These are phyloP conservation scores for Athene cunicularia DNA, from an alignment of 2,113 vertebrate genomes.

Conservation along the genomic window DNA sequence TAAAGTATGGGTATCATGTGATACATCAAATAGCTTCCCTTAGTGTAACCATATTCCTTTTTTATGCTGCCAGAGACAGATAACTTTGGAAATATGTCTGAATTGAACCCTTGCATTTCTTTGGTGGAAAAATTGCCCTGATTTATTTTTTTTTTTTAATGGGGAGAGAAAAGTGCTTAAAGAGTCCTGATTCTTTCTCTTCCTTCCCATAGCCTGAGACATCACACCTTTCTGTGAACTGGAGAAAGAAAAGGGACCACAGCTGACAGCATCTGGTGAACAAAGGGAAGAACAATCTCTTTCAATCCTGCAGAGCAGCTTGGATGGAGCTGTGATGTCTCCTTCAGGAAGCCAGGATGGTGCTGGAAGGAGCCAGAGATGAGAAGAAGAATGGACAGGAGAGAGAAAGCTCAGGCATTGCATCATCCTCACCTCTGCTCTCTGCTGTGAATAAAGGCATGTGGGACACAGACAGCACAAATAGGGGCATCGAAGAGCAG, in stretches of 20 bases:
- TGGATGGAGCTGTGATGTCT: background rate
- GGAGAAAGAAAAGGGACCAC: background rate
- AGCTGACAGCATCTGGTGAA: background rate
- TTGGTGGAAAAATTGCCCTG: background rate
- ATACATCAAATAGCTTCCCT: background rate
- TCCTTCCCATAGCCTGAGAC: background rate
- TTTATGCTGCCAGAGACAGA: background rate
- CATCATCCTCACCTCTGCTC: background rate
- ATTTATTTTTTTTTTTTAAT: background rate
- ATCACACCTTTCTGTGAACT: background rate
- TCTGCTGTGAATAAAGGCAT: background rate
- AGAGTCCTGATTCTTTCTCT: background rate
- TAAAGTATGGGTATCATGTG: conserved; percentile 2
- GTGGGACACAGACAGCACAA: background rate
- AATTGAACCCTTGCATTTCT: background rate
- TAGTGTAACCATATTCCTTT: background rate
- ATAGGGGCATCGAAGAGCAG: background rate
- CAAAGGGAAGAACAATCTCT: background rate
- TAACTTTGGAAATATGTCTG: background rate
- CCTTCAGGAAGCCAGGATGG: background rate
- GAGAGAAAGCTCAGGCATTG: background rate
- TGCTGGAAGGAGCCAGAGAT: background rate
- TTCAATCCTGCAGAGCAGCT: background rate
- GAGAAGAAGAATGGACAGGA: background rate
- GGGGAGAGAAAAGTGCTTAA: background rate